These are phyloP conservation scores for Neodiprion pinetum DNA, from an alignment of 1,140 invertebrate species.

Conservation along the genomic window DNA sequence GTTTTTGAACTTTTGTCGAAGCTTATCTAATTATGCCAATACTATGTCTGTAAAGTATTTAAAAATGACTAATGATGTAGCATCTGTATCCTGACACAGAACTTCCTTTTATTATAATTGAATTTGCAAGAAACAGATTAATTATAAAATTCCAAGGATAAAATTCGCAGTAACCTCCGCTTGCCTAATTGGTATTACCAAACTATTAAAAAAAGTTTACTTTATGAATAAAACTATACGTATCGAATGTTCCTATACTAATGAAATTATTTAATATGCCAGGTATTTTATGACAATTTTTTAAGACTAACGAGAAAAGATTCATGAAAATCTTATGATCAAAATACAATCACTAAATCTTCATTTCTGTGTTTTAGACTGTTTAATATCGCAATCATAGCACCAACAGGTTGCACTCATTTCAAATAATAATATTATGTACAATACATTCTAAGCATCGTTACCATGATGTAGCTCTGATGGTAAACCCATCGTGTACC, in stretches of 20 bases:
- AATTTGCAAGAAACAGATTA: too few species aligned
- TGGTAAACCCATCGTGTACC: conserved; percentile 12
- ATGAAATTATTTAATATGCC: too few species aligned
- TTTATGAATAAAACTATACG: not conserved
- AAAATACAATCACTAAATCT: not conserved
- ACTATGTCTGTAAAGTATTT: too few species aligned
- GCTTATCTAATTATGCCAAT: too few species aligned
- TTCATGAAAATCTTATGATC: not conserved
- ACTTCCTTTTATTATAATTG: too few species aligned
- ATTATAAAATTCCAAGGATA: too few species aligned
- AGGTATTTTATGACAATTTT: too few species aligned
- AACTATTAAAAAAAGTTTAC: not conserved
- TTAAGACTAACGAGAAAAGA: too few species aligned
- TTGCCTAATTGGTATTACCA: not conserved
- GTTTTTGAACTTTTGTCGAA: too few species aligned
- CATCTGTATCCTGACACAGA: too few species aligned
- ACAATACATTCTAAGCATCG: conserved; percentile 21
- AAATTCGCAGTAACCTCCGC: too few species aligned
- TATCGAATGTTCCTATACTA: not conserved
- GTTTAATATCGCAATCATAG: not conserved
- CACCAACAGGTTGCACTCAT: not conserved
- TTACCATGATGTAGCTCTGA: conserved; percentile 35
- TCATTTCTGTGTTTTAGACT: not conserved
- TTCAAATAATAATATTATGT: not conserved
- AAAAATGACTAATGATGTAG: too few species aligned